Conservation (phyloP, 2,797 vertebrate genomes). For the Sebastiscus tertius region DNA sequence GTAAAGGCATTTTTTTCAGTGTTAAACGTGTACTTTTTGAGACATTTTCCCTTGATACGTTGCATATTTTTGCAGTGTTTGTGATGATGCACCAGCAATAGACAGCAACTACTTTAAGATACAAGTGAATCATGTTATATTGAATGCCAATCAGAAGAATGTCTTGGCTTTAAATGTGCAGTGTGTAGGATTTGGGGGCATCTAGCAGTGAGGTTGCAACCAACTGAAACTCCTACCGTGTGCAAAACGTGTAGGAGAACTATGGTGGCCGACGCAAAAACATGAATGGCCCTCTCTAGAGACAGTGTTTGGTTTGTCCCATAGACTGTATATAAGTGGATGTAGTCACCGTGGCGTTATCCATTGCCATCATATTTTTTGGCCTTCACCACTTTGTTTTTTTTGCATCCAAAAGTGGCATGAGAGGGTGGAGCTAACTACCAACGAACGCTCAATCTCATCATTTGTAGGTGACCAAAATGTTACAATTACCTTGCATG, state of each 20-base stretch:
- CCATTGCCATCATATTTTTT: no score
- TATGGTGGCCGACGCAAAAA: not conserved
- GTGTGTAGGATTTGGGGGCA: not conserved
- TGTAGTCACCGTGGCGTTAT: no score
- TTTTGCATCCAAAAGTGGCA: no score
- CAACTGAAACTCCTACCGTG: not conserved
- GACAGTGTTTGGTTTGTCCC: not conserved
- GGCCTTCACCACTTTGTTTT: no score
- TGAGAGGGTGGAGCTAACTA: no score
- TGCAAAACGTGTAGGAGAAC: not conserved
- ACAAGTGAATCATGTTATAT: not conserved
- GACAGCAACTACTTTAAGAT: not conserved
- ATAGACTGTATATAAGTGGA: no score
- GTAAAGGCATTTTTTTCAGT: not conserved
- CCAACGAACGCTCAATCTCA: no score
- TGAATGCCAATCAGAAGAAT: not conserved
- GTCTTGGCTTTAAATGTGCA: not conserved
- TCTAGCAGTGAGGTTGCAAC: not conserved
- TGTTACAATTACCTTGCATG: no score
- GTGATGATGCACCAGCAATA: no score
- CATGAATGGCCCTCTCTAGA: not conserved
- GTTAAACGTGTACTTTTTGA: not conserved
- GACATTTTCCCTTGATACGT: not conserved
- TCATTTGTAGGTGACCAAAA: no score
- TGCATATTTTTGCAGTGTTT: not conserved